Percentiles rank a stretch among this genome's conserved stretches.
These are phyloP conservation scores for Diarsia mendica DNA, from an alignment of 2,888 invertebrate species.

Conservation along the genomic window DNA sequence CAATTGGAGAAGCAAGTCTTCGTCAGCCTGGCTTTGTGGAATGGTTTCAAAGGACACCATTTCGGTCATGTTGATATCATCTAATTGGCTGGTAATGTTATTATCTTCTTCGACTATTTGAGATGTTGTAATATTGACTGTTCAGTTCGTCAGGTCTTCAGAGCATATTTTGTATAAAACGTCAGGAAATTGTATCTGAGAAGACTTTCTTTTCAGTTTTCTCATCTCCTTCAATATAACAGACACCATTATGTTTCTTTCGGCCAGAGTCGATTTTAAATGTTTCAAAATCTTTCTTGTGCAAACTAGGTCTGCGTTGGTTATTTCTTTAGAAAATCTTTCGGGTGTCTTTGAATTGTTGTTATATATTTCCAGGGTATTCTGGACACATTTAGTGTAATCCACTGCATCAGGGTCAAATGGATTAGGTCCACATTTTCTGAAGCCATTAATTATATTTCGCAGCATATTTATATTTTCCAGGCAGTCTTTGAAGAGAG, in stretches of 20 bases:
- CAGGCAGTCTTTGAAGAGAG: slow-evolving; percentile 2
- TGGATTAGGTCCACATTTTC: slow-evolving; percentile 3
- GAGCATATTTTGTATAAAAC: slow-evolving; percentile 1
- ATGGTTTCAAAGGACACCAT: neutral
- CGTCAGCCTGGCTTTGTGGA: neutral
- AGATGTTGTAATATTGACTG: neutral
- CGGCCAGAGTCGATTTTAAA: neutral
- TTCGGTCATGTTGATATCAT: neutral
- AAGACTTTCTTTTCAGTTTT: neutral
- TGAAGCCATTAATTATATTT: slow-evolving; percentile 3
- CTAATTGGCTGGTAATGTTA: neutral
- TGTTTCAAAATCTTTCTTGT: slow-evolving; percentile 3
- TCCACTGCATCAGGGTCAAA: slow-evolving; percentile 5
- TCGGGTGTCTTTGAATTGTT: neutral
- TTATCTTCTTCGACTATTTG: neutral
- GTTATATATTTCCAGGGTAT: too few relatives aligned
- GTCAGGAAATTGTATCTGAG: slow-evolving; percentile 1
- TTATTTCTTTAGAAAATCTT: neutral
- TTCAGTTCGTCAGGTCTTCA: neutral
- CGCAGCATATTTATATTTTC: neutral
- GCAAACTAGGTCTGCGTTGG: slow-evolving; percentile 6
- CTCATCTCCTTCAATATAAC: slow-evolving; percentile 1
- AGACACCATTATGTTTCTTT: neutral
- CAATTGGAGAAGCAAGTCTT: too few relatives aligned
- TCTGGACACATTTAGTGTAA: slow-evolving; percentile 7